Percentiles rank a stretch among this genome's conserved stretches.
These are phyloP conservation scores for Helicorthomorpha holstii DNA, from an alignment of 1,140 invertebrate species.

Conservation along the genomic window DNA sequence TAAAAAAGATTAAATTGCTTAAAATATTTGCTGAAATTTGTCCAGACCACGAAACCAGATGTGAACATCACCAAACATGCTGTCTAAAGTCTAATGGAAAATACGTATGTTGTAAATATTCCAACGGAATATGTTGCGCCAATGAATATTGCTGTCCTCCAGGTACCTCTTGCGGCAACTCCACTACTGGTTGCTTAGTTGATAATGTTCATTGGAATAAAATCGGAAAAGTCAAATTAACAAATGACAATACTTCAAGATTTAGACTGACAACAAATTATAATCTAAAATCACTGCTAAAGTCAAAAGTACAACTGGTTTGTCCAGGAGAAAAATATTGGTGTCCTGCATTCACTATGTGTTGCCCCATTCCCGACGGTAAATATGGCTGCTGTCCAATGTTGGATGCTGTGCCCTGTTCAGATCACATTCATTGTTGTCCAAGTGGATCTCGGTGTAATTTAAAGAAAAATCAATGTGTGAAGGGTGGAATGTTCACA, in stretches of 20 bases:
- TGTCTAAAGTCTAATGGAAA: background rate
- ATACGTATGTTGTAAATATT: background rate
- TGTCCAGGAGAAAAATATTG: background rate
- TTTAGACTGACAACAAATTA: too few species aligned
- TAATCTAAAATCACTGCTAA: background rate
- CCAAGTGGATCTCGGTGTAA: slow-evolving; percentile 18
- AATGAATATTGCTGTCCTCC: background rate
- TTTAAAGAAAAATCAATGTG: background rate
- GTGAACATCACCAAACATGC: background rate
- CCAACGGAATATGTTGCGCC: background rate
- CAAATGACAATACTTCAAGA: too few species aligned
- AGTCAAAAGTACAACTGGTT: background rate
- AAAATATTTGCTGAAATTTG: too few species aligned
- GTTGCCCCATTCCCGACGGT: background rate
- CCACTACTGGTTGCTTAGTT: too few species aligned
- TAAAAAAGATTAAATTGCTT: too few species aligned
- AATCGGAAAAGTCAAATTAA: too few species aligned
- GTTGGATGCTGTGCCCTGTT: slow-evolving; percentile 21
- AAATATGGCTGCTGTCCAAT: background rate
- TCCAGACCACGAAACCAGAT: too few species aligned
- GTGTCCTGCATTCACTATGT: background rate
- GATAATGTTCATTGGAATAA: too few species aligned
- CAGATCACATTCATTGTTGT: slow-evolving; percentile 20
- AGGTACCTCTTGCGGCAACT: background rate
- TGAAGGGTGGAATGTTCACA: background rate